Evolutionary conservation across 2,113 vertebrate species (phyloP).

Genomic region (Haliaeetus leucogaster): DNA sequence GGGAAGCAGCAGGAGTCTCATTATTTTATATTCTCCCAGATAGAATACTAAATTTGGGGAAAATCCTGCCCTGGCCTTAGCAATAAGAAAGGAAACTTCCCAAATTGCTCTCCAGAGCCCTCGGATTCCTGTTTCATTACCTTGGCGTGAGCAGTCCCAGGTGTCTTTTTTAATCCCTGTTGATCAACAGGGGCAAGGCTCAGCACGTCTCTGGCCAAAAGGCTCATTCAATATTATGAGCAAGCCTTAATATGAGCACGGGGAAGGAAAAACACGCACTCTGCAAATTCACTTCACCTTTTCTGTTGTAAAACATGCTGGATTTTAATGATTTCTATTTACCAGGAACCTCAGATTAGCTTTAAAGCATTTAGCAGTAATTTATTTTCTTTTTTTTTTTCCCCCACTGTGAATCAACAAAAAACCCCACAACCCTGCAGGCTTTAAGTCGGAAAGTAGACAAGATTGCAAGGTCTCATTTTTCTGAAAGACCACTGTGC

Average conservation of each 20-base stretch:
- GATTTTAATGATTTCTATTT: conserved; percentile 47
- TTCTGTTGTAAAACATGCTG: conserved; percentile 24
- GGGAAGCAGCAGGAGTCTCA: conserved; percentile 29
- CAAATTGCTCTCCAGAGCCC: conserved; percentile 27
- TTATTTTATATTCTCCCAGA: conserved; percentile 49
- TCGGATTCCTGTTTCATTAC: conserved; percentile 29
- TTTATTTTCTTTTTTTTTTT: neutral
- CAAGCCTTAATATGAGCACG: neutral
- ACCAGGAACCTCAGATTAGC: neutral
- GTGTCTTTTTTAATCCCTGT: conserved; percentile 20
- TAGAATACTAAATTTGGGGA: conserved; percentile 44
- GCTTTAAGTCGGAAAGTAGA: neutral
- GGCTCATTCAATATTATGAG: neutral
- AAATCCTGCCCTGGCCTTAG: neutral
- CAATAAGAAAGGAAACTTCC: conserved; percentile 32
- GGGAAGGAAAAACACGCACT: neutral
- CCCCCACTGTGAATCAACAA: neutral
- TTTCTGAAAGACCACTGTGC: neutral
- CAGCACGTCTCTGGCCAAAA: neutral
- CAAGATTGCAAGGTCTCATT: neutral
- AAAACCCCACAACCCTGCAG: neutral
- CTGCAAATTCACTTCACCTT: conserved; percentile 39
- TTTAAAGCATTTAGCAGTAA: conserved; percentile 9
- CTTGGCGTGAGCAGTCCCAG: neutral
- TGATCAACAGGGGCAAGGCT: conserved; percentile 38